phyloP scores from a whole-genome alignment of 2,797 vertebrate genomes.

The Philypnodon macrostomus region DNA sequence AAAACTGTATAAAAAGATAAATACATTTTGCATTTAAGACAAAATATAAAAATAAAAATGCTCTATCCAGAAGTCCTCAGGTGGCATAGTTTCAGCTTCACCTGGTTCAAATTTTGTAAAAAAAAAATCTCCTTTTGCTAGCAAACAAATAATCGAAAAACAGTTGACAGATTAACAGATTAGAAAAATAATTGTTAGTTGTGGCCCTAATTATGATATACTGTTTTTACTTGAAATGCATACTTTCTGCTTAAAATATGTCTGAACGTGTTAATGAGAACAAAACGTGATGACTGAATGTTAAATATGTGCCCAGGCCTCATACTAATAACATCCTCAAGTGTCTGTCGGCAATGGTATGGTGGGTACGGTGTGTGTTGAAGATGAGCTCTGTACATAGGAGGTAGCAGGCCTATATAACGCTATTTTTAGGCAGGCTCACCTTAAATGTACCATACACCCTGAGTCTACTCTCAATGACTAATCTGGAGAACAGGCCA shows the following conservation, averaged over 20 bases:
- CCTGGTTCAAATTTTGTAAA: too few relatives aligned
- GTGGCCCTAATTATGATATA: too few relatives aligned
- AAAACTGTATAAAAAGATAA: too few relatives aligned
- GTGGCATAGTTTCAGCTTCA: too few relatives aligned
- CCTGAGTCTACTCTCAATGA: background rate
- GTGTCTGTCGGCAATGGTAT: background rate
- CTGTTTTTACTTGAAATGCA: too few relatives aligned
- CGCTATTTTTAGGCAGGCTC: background rate
- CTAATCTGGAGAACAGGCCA: conserved; percentile 1
- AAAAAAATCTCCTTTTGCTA: too few relatives aligned
- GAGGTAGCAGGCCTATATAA: conserved; percentile 12
- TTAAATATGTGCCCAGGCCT: background rate
- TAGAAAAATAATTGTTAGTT: too few relatives aligned
- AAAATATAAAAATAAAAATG: too few relatives aligned
- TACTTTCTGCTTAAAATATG: background rate
- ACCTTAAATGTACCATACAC: conserved; percentile 12
- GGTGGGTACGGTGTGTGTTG: background rate
- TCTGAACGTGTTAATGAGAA: background rate
- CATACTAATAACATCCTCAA: background rate
- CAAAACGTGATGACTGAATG: background rate
- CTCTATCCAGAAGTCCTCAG: too few relatives aligned
- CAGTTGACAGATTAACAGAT: too few relatives aligned
- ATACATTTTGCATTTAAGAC: too few relatives aligned
- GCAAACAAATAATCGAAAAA: too few relatives aligned
- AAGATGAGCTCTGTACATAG: conserved; percentile 1